Base-by-base conservation (phyloP, 1,140 invertebrate genomes). In the Pseudomyrmex dendroicus region DNA sequence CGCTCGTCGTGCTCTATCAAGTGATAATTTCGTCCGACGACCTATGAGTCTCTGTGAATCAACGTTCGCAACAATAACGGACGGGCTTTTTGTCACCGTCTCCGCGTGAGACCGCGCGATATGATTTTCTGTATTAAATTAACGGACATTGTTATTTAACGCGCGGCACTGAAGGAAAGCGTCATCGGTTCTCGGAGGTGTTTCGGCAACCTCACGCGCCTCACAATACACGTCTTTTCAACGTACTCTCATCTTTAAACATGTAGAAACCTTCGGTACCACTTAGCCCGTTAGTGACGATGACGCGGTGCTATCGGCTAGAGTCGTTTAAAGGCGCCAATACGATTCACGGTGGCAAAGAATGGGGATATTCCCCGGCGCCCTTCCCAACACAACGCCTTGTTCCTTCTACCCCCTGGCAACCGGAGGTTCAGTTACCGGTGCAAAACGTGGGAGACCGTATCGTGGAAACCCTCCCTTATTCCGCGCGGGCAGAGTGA, bases 391-490 rank as follows among this genome's bases (percentile, higher is more conserved):
- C 35, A 7, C 66, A 57, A 84, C 67, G 78, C 48, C 70, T 64
- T 59, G 35, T 87, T 62, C 59, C 56, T 74, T 57, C 68, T 25
- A 78, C 12, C 22, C 66, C 17, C 59, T 62, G 54, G 61, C 13
- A 63, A 57, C 25, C 80, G 50, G 68, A 83, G 70, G 64, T 66
- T 61, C 50, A 66, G 61, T 85, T 73, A 57, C 67, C 73, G 73
- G 86, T 82, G 86, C 76, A 76, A 88, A 89, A 83, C 70, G 86
- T 61, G 73, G 86, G 70, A 66, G 76, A 66, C 78, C 88, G 86
- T 89, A 91, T 90, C 86, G 88, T 87, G 89, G 86, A 92, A 93
- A 90, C 86, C 86, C 84, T 86, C 82, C 83, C 80, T 85, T 89
- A 89, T 89, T 66, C 80, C 76, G 70, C 64, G 67, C 82, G 77